Conservation (phyloP, 35 echinoderm and acorn worm genomes). For the Ptychodera flava region DNA sequence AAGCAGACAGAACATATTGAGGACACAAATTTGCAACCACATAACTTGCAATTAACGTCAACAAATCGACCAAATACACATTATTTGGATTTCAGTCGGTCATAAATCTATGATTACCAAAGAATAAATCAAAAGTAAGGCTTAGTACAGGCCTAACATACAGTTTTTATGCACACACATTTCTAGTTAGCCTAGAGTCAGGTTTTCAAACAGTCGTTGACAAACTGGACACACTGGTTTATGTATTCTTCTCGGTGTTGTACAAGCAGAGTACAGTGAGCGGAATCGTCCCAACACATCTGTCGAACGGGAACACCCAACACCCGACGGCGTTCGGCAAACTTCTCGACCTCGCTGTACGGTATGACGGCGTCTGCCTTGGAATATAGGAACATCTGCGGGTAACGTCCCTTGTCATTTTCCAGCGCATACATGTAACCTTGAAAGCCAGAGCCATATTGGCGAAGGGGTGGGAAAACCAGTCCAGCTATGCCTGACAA, state of each 20-base stretch:
- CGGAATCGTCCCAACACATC: slow-evolving; percentile 62
- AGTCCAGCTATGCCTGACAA: slow-evolving; percentile 10
- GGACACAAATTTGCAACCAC: no score
- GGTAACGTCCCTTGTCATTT: slow-evolving; percentile 28
- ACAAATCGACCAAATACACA: no score
- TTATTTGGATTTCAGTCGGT: no score
- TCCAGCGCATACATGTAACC: slow-evolving; percentile 28
- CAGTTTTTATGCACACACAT: no score
- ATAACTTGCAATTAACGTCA: no score
- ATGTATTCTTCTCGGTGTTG: slow-evolving; percentile 65
- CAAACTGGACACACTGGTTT: slow-evolving; percentile 48
- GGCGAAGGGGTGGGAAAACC: slow-evolving; percentile 15
- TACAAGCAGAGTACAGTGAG: slow-evolving; percentile 57
- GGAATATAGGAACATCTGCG: slow-evolving; percentile 82
- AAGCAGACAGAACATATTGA: no score
- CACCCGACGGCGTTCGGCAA: slow-evolving; percentile 43
- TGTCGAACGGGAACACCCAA: slow-evolving; percentile 49
- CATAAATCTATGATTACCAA: no score
- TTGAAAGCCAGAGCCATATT: neutral
- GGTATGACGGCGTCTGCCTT: slow-evolving; percentile 49
- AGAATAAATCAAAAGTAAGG: no score
- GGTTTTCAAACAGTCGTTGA: slow-evolving; percentile 30
- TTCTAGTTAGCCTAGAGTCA: no score
- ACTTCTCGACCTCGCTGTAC: slow-evolving; percentile 36
- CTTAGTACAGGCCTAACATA: no score